Evolutionary conservation across 1,140 invertebrate genomes (phyloP).

Genomic region (Conopomorpha cramerella): DNA sequence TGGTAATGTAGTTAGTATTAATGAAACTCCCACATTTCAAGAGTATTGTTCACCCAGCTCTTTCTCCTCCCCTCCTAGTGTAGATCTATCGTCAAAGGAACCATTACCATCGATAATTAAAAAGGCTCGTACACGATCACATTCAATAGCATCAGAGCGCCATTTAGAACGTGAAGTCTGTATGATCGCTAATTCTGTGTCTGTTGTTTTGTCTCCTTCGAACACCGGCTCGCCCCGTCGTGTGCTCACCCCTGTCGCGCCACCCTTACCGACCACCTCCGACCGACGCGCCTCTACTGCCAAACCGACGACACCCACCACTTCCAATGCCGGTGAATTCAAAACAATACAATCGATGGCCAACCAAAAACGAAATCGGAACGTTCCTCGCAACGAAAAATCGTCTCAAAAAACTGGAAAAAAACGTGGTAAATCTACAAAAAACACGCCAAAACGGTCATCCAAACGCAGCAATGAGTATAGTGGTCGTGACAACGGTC

Average conservation of each 20-base stretch:
- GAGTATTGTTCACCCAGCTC: constrained; percentile 26
- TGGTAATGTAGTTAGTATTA: constrained; percentile 21
- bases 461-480: constrained; percentile 54
- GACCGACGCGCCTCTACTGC: constrained; percentile 19
- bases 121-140: constrained; percentile 29
- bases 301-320: constrained; percentile 26
- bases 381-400: constrained; percentile 11
- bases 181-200: constrained; percentile 51
- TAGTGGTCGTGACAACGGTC: constrained; percentile 53
- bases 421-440: constrained; percentile 17
- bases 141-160: constrained; percentile 23
- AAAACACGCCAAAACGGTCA: constrained; percentile 11
- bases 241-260: constrained; percentile 33
- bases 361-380: constrained; percentile 1
- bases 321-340: constrained; percentile 8
- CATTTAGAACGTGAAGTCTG: constrained; percentile 34
- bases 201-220: constrained; percentile 50
- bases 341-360: constrained; percentile 6
- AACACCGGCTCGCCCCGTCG: constrained; percentile 41
- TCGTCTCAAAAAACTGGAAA: constrained; percentile 14
- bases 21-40: constrained; percentile 27
- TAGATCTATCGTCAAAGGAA: constrained; percentile 21
- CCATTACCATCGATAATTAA: constrained; percentile 38
- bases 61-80: constrained; percentile 17
- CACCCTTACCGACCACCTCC: constrained; percentile 1